Base-by-base conservation (phyloP, 2,113 vertebrate species). In the Microtus montanus region DNA sequence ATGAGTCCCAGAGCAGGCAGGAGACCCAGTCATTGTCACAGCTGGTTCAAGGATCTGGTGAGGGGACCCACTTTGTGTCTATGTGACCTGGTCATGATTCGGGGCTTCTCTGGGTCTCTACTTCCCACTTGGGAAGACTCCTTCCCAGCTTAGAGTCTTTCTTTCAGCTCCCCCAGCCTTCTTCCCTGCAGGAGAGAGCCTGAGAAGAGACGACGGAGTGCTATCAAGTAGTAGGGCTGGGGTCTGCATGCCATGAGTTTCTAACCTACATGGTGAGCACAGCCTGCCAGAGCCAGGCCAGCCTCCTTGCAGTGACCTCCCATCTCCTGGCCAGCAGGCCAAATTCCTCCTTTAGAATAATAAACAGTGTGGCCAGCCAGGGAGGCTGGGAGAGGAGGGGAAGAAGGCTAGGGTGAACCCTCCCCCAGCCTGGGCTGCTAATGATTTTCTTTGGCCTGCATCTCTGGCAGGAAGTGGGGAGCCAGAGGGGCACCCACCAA, bases 271-370 rank as follows among this genome's bases (percentile, higher is more conserved):
- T 11, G 35, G 92, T 70, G 95, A 75, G 15, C 28, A 93, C 85
- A 79, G 20, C 92, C 96, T 98, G 84, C 95, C 78, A 91, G 91
- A 96, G 92, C 87, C 87, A 5, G 92, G 92, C 96, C 94, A 87
- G 78, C 85, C 96, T 77, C 49, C 0, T 95, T 94, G 95, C 95
- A 95, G 93, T 97, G 97, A 98, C 98, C 98, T 96, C 97, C 95
- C n/a, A 41, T 96, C 97, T 98, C 96, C 96, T 86, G 96, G 97
- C 96, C 95, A 92, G 92, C 93, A 88, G 92, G 97, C 97, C 96
- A 97, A 98, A 98, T 98, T 98, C 98, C 97, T 98, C 96, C 96
- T 97, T 97, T 98, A 98, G 96, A 98, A 98, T 98, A 98, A 98
- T 97, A 98, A 98, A 98, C 98, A 98, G 92, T 82, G 94, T 75